Evolutionary conservation across 2,888 invertebrate species (phyloP), one percentile per base, ranked within the genome.

Genomic region (Philopedon plagiatum): DNA sequence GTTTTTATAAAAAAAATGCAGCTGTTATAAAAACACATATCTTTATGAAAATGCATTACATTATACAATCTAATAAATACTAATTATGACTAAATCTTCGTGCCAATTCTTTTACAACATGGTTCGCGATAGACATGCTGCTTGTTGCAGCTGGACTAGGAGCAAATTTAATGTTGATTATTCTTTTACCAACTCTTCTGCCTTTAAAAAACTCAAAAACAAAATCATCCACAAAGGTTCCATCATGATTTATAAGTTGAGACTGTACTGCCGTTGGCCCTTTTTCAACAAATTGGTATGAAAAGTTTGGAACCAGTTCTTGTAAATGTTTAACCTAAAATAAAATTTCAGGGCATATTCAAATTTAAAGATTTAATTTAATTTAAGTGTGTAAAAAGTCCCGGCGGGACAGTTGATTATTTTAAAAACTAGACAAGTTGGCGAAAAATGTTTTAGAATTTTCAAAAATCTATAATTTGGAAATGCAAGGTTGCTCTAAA

Each of bases 91-190:
- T 7, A 51, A 32, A 41, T 51, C 62, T 72, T 11, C 72, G 46
- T 23, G 15, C 19, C 58, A 79, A 75, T 18, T 74, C 58, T 1
- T 76, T 68, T 7, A 57, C 41, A 21, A 98, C 93, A 91, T 94
- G 93, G 86, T 93, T 91, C 0, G 96, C 97, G 76, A 98, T 98
- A 32, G 98, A 93, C 78, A 98, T 87, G n/a, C 95, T 94, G 58
- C 97, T 96, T 0, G 98, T 99, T 0, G 98, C 98, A 0, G 94
- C 98, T 0, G 98, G 98, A 0, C 97, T 97, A 0, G 98, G 98
- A 0, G 97, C 95, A 87, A 98, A 98, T 56, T 98, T 89, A 77
- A 97, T 95, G 82, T 99, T 98, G 37, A 98, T 86, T 44, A 98
- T 92, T 76, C 94, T 88, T 72, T 90, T 89, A 0, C 92, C 91